Base-by-base conservation (phyloP, 2,888 invertebrate species). In the Campoletis raptor region DNA sequence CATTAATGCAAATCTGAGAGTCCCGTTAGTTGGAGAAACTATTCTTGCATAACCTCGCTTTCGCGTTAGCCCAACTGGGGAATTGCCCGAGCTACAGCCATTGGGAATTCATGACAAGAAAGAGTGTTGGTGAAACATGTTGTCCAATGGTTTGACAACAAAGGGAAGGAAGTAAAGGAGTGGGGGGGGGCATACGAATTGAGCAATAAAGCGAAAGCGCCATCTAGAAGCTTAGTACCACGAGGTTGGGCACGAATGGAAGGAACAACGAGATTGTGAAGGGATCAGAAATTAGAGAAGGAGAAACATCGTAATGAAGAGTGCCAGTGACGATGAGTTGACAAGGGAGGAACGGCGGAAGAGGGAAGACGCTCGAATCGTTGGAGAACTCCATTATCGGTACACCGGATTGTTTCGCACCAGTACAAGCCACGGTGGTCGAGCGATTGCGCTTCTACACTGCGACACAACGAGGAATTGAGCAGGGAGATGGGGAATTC, bases 131-230 rank as follows among this genome's bases (percentile, higher is more conserved):
- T 61, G 57, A 61, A 15, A 61, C 57, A 30, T 24, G 57, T 85
- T 77, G 85, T 74, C 70, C 82, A 85, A 77, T 73, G 70, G 57
- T 74, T 77, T 48, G 81, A 67, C 81, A 78, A 85, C 85, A 81
- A 85, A 69, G 48, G 72, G 10, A 30, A 57, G 57, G 57, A 12
- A 57, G 24, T 10, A 24, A 57, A 57, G 57, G 24, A 24, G 57
- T 12, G 12, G 30, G 9, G n/a, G n/a, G 21, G 40, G 7, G 18
- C n/a, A 36, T 36, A 21, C 48, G 81, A 72, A 76, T 81, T 45
- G 72, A 67, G 67, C 67, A 85, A 81, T 81, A 85, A 57, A 66
- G n/a, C 15, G 0, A 42, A 57, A 72, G 73, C 57, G 8, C 45
- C 21, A 2, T 40, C 37, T 45, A 36, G 61, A 21, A 40, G 72